Conservation (phyloP, 1,140 invertebrate genomes). For the Bemisia tabaci region DNA sequence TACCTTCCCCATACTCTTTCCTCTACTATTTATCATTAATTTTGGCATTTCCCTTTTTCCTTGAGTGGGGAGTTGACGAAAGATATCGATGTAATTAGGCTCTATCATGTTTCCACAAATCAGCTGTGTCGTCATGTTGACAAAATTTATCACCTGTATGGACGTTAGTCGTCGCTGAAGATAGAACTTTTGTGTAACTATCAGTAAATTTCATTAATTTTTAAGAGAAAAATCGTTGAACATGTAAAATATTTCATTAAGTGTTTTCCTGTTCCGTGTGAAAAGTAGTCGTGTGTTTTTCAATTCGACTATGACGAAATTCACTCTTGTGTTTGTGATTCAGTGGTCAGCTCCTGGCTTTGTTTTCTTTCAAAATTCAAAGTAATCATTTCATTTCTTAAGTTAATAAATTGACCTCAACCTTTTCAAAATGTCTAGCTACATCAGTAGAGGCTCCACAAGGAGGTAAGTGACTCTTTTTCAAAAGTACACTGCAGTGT, state of each 20-base stretch:
- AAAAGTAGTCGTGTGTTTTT: no score
- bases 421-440: background rate
- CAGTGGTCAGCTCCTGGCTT: background rate
- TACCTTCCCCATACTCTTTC: no score
- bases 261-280: no score
- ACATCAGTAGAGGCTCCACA: background rate
- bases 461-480: background rate
- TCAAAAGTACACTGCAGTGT: no score
- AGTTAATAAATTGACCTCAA: background rate
- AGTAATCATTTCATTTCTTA: background rate
- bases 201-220: no score
- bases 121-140: background rate
- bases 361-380: background rate
- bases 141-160: background rate
- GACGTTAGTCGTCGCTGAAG: background rate
- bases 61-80: no score
- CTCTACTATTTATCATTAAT: no score
- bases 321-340: background rate
- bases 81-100: background rate
- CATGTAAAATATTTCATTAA: no score
- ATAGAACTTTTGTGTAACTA: background rate
- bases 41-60: no score
- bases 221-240: no score
- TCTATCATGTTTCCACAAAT: background rate
- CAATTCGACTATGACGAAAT: background rate